phyloP scores from a whole-genome alignment of 1,140 invertebrate species.

The Hyles vespertilio region DNA sequence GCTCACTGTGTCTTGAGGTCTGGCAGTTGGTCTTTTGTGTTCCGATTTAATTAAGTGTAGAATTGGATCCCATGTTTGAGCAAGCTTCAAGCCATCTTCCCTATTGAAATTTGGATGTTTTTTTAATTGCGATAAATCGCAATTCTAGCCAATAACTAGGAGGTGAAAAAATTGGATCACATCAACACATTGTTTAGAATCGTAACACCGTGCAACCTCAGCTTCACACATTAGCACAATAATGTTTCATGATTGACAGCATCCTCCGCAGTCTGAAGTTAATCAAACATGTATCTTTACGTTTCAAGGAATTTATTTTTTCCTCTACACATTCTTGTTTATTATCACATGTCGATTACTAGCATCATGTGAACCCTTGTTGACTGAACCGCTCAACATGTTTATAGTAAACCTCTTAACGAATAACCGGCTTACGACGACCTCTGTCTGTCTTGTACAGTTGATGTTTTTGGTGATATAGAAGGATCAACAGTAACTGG shows the following conservation, averaged over 20 bases:
- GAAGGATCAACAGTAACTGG: too few relatives aligned
- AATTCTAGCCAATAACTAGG: too few relatives aligned
- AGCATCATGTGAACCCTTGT: slow-evolving; percentile 48
- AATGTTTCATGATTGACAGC: not conserved
- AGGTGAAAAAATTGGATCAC: too few relatives aligned
- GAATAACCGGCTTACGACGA: slow-evolving; percentile 35
- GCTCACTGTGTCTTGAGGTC: too few relatives aligned
- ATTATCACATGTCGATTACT: slow-evolving; percentile 64
- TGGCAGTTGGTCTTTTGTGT: too few relatives aligned
- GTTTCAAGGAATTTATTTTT: slow-evolving; percentile 38
- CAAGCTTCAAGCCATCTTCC: too few relatives aligned
- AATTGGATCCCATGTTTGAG: too few relatives aligned
- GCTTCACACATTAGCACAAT: not conserved
- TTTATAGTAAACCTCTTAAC: slow-evolving; percentile 43
- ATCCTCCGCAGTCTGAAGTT: not conserved
- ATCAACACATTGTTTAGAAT: not conserved
- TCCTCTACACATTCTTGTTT: slow-evolving; percentile 37
- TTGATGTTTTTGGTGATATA: not conserved
- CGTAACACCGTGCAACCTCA: not conserved
- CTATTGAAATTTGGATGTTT: too few relatives aligned
- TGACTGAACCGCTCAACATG: slow-evolving; percentile 57
- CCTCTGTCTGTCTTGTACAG: slow-evolving; percentile 7
- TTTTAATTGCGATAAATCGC: too few relatives aligned
- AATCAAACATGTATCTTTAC: not conserved
- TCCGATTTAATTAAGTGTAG: too few relatives aligned